phyloP scores from a whole-genome alignment of 2,888 invertebrate species.

The Ditula angustiorana region DNA sequence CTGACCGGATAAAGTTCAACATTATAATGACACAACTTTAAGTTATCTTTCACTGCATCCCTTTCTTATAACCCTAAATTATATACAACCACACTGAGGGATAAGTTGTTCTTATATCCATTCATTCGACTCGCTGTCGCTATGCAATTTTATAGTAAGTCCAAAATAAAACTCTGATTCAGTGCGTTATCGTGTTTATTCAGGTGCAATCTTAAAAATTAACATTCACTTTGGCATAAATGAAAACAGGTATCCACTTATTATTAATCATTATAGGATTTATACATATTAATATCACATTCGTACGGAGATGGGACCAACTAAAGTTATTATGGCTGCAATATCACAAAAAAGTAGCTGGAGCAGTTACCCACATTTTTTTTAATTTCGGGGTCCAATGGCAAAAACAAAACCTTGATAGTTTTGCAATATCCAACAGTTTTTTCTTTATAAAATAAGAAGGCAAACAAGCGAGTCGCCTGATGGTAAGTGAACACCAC shows the following conservation, averaged over 20 bases:
- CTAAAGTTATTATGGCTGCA: not conserved
- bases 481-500: too few relatives aligned
- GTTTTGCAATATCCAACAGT: too few relatives aligned
- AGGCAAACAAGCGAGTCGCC: too few relatives aligned
- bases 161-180: conserved; percentile 23
- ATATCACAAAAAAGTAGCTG: conserved; percentile 38
- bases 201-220: conserved; percentile 60
- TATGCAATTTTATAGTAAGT: not conserved
- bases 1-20: too few relatives aligned
- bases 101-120: too few relatives aligned
- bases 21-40: too few relatives aligned
- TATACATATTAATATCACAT: conserved; percentile 36
- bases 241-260: conserved; percentile 40
- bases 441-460: too few relatives aligned
- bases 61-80: not conserved
- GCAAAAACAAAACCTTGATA: too few relatives aligned
- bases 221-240: conserved; percentile 62
- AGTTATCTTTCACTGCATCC: too few relatives aligned
- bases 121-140: not conserved
- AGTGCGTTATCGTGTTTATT: conserved; percentile 61
- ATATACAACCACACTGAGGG: too few relatives aligned
- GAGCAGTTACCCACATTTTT: too few relatives aligned
- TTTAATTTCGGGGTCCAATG: too few relatives aligned
- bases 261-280: conserved; percentile 12
- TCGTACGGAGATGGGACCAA: conserved; percentile 29